Percentiles rank a stretch among this genome's conserved stretches.
Conservation (phyloP, 2,797 vertebrate species). For the Coracias cyanogaster region DNA sequence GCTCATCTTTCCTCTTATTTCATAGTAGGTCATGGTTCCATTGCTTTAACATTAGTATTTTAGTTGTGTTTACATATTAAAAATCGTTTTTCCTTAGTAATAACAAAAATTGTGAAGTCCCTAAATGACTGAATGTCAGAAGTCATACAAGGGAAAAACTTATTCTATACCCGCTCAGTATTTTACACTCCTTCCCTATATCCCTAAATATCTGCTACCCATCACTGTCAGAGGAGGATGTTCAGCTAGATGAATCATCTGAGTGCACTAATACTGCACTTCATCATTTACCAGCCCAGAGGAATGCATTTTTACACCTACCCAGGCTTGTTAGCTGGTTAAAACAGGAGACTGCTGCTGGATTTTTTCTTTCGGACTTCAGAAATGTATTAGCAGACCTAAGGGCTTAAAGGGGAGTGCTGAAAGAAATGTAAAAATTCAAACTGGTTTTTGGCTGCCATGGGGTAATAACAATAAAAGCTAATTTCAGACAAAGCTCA, state of each 20-base stretch:
- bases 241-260: not conserved
- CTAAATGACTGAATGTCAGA: not conserved
- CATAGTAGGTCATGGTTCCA: not conserved
- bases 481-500: not conserved
- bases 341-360: not conserved
- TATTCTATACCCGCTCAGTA: not conserved
- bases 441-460: not conserved
- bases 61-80: not conserved
- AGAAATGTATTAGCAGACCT: not conserved
- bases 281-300: conserved; percentile 13
- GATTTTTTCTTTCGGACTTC: not conserved
- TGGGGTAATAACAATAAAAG: not conserved
- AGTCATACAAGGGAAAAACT: not conserved
- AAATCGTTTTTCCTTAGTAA: not conserved
- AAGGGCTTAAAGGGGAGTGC: not conserved
- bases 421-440: not conserved
- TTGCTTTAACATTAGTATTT: not conserved
- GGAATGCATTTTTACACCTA: not conserved
- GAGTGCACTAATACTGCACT: not conserved
- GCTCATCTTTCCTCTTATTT: not conserved
- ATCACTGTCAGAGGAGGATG: not conserved
- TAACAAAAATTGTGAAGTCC: not conserved
- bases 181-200: not conserved
- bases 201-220: not conserved
- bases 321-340: not conserved